Evolutionary conservation across 1,140 invertebrate species (phyloP).

Genomic region (Vanessa atalanta): DNA sequence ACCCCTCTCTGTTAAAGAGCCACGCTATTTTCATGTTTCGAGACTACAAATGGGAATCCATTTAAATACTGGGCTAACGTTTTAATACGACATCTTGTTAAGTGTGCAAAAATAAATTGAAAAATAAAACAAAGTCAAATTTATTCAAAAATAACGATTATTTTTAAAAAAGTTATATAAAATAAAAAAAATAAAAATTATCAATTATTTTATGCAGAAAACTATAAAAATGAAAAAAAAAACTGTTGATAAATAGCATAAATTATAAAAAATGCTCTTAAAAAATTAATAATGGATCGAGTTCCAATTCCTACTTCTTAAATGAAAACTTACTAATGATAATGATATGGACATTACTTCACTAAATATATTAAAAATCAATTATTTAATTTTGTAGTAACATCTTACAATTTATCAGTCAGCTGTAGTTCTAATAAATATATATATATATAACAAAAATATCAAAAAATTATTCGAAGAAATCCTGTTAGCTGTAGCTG

Average conservation of each 20-base stretch:
- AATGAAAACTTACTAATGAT: no score
- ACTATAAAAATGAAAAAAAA: neutral
- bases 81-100: constrained; percentile 66
- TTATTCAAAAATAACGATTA: neutral
- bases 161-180: neutral
- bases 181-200: no score
- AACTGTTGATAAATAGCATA: no score
- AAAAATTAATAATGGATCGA: neutral
- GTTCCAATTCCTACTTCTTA: no score
- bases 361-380: no score
- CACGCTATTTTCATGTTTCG: constrained; percentile 82
- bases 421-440: neutral
- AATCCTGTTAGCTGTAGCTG: constrained; percentile 30
- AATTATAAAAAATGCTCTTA: no score
- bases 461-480: neutral
- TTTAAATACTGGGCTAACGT: constrained; percentile 81
- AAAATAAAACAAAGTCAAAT: neutral
- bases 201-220: no score
- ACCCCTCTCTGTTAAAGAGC: constrained; percentile 76
- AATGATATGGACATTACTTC: no score
- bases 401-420: neutral
- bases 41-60: constrained; percentile 81
- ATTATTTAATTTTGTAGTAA: no score
- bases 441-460: neutral
- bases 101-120: constrained; percentile 17